Base-by-base conservation (phyloP, 2,888 invertebrate species). In the Hyalella azteca region DNA sequence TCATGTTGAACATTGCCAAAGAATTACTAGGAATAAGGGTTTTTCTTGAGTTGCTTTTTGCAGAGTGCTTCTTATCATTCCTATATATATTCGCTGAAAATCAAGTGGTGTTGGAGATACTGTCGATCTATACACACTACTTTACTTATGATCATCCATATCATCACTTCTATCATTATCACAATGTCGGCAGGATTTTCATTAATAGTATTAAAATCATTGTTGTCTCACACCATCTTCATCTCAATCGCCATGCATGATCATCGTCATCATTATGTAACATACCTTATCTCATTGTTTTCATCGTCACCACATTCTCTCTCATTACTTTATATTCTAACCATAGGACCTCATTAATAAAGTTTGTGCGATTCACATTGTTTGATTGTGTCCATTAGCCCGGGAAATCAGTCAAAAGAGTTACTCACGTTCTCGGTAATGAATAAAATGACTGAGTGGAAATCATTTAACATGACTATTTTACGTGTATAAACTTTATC, bases 1-100 rank as follows among this genome's bases (percentile, higher is more conserved):
- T 66, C 66, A 66, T 36, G n/a, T 36, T 32, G 66, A 66, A 66
- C 66, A 66, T 66, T 66, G 66, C 66, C 66, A 66, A 66, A 66
- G 66, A 66, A 66, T 66, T 66, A 66, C 13, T 66, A 66, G 66
- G 19, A 36, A 36, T 66, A 66, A 66, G 66, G 66, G 36, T 66
- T 36, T n/a, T 66, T 32, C 15, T 66, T 66, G 36, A 15, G 36
- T 66, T 36, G 36, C 66, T 66, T 66, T 66, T 29, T 66, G 36
- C 66, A 66, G 39, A 66, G 66, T 66, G 36, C 66, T 36, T 66
- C 32, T 66, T 66, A 66, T 66, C 66, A 66, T 66, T 66, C 66
- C 36, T 66, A 66, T 66, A n/a, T n/a, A 66, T 66, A 66, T 66
- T 66, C 66, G 66, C 66, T 66, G 36, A 66, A n/a, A 36, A 66